Evolutionary conservation across 2,797 vertebrate genomes (phyloP).

Genomic region (Aldrovandia affinis): DNA sequence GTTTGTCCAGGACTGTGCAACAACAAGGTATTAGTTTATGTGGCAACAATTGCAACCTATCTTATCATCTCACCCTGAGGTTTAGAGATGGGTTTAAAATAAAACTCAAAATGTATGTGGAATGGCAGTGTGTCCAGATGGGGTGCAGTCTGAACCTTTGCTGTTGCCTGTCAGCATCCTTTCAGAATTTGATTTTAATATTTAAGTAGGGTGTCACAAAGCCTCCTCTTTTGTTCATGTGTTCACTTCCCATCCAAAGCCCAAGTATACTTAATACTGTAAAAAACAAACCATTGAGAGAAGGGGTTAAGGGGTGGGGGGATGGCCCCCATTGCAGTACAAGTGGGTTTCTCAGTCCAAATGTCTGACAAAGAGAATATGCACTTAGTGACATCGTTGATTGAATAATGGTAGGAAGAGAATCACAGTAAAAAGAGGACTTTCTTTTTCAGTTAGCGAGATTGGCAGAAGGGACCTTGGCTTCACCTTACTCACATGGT

Average conservation of each 20-base stretch:
- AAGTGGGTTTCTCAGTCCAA: slow-evolving; percentile 43
- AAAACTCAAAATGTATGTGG: not conserved
- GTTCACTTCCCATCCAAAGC: too few species aligned
- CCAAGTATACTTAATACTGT: too few species aligned
- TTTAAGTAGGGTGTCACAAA: too few species aligned
- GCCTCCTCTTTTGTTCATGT: too few species aligned
- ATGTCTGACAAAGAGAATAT: slow-evolving; percentile 26
- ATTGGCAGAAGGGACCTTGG: slow-evolving; percentile 17
- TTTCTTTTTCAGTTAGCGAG: not conserved
- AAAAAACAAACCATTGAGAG: too few species aligned
- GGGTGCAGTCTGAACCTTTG: too few species aligned
- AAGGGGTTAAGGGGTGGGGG: not conserved
- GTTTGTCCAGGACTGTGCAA: not conserved
- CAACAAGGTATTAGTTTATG: not conserved
- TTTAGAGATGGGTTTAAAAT: not conserved
- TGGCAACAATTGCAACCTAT: not conserved
- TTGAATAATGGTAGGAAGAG: slow-evolving; percentile 28
- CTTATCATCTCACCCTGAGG: not conserved
- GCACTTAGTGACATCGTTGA: slow-evolving; percentile 40
- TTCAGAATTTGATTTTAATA: too few species aligned
- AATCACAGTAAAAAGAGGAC: slow-evolving; percentile 32
- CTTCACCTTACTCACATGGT: not conserved
- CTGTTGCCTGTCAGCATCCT: too few species aligned
- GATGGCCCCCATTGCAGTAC: slow-evolving; percentile 41
- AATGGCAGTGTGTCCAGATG: not conserved